Percentiles rank a stretch among this genome's conserved stretches.
Conservation (phyloP, 2,797 vertebrate genomes). For the Lagodon rhomboides region DNA sequence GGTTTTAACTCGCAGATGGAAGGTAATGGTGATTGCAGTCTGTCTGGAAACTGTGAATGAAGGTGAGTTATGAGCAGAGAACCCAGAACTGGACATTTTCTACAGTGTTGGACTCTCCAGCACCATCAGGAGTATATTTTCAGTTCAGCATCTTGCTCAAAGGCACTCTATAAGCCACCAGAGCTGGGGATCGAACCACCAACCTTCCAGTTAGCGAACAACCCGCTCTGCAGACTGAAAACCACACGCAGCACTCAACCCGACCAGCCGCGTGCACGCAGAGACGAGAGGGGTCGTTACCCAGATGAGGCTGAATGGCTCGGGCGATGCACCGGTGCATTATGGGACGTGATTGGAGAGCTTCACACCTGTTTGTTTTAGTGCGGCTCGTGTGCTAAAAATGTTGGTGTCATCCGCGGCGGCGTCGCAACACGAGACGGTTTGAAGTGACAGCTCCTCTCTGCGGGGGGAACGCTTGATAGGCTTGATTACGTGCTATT, state of each 20-base stretch:
- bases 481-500: conserved; percentile 44
- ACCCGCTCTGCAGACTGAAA: neutral
- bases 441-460: conserved; percentile 45
- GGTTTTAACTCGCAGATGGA: neutral
- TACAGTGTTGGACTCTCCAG: neutral
- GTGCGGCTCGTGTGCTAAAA: neutral
- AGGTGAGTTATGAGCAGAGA: conserved; percentile 22
- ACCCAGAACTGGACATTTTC: too few species aligned
- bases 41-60: conserved; percentile 7
- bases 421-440: neutral
- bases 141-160: too few species aligned
- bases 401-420: neutral
- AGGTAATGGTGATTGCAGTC: conserved; percentile 4
- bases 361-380: conserved; percentile 26
- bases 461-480: conserved; percentile 1
- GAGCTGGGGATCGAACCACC: too few species aligned
- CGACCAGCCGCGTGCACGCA: neutral
- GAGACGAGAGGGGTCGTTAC: neutral
- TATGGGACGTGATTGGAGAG: conserved; percentile 18
- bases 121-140: too few species aligned
- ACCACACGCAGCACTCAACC: neutral
- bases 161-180: too few species aligned
- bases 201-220: too few species aligned
- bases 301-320: neutral
- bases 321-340: conserved; percentile 24